Percentiles rank a stretch among this genome's conserved stretches.
These are phyloP conservation scores for Dolichopus griseipennis DNA, from an alignment of 2,888 invertebrate species.

Conservation along the genomic window DNA sequence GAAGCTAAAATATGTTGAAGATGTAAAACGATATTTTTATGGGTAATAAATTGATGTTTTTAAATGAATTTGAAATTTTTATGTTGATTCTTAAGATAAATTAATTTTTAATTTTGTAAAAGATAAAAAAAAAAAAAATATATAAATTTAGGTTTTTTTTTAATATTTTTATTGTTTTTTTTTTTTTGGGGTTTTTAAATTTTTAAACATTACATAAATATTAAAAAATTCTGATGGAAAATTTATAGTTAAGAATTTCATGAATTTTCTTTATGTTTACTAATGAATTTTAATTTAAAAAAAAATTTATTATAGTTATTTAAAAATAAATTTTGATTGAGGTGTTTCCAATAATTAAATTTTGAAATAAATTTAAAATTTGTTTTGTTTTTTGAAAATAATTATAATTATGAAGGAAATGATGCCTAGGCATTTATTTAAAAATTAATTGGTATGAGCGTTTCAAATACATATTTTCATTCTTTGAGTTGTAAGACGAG, in stretches of 20 bases:
- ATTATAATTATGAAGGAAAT: too few relatives aligned
- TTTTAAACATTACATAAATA: not conserved
- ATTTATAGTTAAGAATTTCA: not conserved
- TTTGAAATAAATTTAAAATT: too few relatives aligned
- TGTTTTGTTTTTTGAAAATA: too few relatives aligned
- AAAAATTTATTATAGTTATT: too few relatives aligned
- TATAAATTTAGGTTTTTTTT: not conserved
- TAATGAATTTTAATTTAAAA: not conserved
- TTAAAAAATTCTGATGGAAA: not conserved
- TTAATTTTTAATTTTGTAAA: not conserved
- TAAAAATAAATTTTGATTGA: too few relatives aligned
- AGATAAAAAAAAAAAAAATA: too few relatives aligned
- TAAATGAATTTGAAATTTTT: not conserved
- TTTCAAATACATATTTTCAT: too few relatives aligned
- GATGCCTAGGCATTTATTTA: too few relatives aligned
- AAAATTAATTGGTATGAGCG: too few relatives aligned
- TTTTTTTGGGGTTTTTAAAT: not conserved
- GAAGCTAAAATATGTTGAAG: not conserved
- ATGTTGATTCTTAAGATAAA: not conserved
- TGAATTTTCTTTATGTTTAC: not conserved
- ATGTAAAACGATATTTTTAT: not conserved
- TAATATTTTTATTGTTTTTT: not conserved
- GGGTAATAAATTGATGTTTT: not conserved
- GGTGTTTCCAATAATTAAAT: too few relatives aligned
- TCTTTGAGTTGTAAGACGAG: too few relatives aligned